These are phyloP conservation scores for Thelaira solivaga DNA, from an alignment of 2,888 invertebrate genomes.

Conservation along the genomic window DNA sequence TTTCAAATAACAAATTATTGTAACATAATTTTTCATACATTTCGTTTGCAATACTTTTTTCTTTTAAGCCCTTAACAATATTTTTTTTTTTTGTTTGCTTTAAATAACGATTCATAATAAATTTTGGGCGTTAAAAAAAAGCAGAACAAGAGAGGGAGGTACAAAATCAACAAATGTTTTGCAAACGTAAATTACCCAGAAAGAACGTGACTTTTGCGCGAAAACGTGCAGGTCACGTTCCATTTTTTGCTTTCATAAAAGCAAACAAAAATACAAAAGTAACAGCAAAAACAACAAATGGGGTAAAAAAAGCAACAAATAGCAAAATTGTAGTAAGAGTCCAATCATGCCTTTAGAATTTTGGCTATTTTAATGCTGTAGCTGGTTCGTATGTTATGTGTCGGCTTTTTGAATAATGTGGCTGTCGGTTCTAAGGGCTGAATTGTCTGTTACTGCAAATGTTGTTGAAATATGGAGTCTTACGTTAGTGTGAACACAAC, in stretches of 20 bases:
- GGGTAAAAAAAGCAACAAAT: not conserved
- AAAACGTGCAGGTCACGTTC: conserved; percentile 62
- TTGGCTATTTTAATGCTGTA: not conserved
- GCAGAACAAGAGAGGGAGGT: not conserved
- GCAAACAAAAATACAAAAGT: conserved; percentile 3
- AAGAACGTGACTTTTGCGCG: conserved; percentile 74
- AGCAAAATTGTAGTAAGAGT: conserved; percentile 10
- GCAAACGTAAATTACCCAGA: conserved; percentile 75
- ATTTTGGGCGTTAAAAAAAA: conserved; percentile 2
- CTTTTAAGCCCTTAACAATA: too few relatives aligned
- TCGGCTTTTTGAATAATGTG: conserved; percentile 16
- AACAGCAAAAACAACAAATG: not conserved
- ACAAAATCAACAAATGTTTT: conserved; percentile 60
- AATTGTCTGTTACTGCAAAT: conserved; percentile 19
- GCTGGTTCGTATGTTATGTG: not conserved
- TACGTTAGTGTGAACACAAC: too few relatives aligned
- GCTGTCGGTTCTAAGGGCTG: not conserved
- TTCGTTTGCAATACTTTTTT: too few relatives aligned
- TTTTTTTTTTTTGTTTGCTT: not conserved
- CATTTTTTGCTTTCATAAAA: conserved; percentile 19
- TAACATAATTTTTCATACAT: too few relatives aligned
- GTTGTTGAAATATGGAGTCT: conserved; percentile 6
- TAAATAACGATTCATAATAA: conserved; percentile 14
- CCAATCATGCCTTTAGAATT: conserved; percentile 7
- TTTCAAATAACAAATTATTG: too few relatives aligned